phyloP scores from a whole-genome alignment of 2,888 invertebrate genomes.

The Latrodectus hesperus region DNA sequence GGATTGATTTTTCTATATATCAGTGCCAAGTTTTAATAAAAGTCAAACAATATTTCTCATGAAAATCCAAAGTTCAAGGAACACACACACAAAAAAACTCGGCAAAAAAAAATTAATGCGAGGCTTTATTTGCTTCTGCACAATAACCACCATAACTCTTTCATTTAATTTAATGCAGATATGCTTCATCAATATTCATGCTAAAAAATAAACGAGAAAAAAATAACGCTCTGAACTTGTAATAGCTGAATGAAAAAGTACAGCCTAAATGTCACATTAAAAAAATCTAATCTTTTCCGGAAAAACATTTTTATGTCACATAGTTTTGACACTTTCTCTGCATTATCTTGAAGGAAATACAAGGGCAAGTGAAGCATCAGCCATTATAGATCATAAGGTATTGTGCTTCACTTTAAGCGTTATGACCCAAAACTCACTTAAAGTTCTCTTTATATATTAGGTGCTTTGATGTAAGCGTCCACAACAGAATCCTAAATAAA shows the following conservation, averaged over 20 bases:
- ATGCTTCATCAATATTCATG: not conserved
- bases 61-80: too few relatives aligned
- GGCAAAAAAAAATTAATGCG: too few relatives aligned
- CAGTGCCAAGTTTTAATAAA: too few relatives aligned
- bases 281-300: constrained; percentile 5
- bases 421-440: constrained; percentile 63
- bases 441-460: constrained; percentile 57
- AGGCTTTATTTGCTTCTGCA: too few relatives aligned
- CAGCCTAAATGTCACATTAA: not conserved
- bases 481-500: constrained; percentile 44
- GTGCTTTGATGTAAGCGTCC: constrained; percentile 60
- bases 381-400: constrained; percentile 57
- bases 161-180: not conserved
- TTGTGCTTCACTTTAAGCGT: constrained; percentile 46
- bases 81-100: too few relatives aligned
- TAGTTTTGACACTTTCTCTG: constrained; percentile 63
- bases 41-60: too few relatives aligned
- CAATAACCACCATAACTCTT: not conserved
- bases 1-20: too few relatives aligned
- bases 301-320: constrained; percentile 34
- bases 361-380: constrained; percentile 57
- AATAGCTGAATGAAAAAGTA: not conserved
- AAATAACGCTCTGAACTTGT: not conserved
- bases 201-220: not conserved
- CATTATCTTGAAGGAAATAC: constrained; percentile 48